Evolutionary conservation across 37 sponge, comb jelly and placozoan species (phyloP).

Genomic region (Aplysina aerophoba): DNA sequence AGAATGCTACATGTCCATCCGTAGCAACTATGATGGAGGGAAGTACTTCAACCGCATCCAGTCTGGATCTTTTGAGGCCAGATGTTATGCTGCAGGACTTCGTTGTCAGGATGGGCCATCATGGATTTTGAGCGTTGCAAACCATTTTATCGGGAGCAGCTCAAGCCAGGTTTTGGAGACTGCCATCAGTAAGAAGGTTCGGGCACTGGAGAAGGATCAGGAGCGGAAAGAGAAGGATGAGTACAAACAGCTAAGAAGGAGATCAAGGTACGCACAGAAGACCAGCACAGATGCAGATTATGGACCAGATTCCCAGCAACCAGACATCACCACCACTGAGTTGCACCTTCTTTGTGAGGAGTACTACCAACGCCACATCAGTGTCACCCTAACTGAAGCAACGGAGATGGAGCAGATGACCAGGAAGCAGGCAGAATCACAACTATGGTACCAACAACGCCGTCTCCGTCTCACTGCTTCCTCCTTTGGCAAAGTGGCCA

Average conservation of each 20-base stretch:
- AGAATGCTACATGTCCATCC: constrained; percentile 39
- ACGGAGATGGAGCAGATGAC: background rate
- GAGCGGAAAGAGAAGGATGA: background rate
- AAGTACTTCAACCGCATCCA: constrained; percentile 32
- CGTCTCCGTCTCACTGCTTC: constrained; percentile 19
- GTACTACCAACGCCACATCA: background rate
- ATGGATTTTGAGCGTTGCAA: background rate
- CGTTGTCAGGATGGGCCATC: constrained; percentile 32
- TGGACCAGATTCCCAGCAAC: constrained; percentile 26
- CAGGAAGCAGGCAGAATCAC: background rate
- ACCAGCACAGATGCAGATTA: background rate
- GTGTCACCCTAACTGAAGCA: background rate
- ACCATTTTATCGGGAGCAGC: background rate
- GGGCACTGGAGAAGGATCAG: background rate
- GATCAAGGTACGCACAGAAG: background rate
- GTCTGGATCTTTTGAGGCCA: constrained; percentile 24
- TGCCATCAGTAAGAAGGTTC: background rate
- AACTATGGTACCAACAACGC: background rate
- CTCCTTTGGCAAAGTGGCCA: constrained; percentile 26
- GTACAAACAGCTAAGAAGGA: background rate
- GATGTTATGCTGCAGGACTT: constrained; percentile 39
- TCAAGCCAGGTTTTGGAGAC: background rate
- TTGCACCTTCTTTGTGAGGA: constrained; percentile 21
- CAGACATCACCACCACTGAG: constrained; percentile 9
- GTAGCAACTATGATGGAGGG: constrained; percentile 33